phyloP scores from a whole-genome alignment of 2,888 invertebrate species.

The Drosophila anomelani region DNA sequence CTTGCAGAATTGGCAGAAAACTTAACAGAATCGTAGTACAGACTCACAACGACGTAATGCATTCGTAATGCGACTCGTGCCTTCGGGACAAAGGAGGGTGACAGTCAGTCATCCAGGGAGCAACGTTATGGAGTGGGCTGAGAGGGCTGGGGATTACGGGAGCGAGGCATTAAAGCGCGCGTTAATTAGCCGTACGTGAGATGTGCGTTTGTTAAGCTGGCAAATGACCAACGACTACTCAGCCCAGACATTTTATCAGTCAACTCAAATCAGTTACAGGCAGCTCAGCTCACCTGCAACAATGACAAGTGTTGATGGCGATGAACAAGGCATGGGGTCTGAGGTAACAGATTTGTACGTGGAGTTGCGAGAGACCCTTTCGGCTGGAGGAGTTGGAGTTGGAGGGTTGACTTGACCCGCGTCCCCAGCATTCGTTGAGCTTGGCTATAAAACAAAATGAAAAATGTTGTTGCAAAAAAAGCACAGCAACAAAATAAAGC shows the following conservation, averaged over 20 bases:
- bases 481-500: conserved; percentile 33
- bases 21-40: background rate
- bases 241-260: conserved; percentile 68
- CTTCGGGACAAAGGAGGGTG: conserved; percentile 38
- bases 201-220: conserved; percentile 73
- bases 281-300: conserved; percentile 69
- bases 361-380: conserved; percentile 44
- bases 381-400: conserved; percentile 5
- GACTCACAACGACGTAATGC: conserved; percentile 43
- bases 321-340: conserved; percentile 36
- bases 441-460: conserved; percentile 76
- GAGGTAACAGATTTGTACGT: conserved; percentile 33
- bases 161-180: conserved; percentile 61
- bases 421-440: conserved; percentile 47
- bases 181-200: conserved; percentile 78
- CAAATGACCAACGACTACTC: conserved; percentile 53
- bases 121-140: conserved; percentile 33
- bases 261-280: conserved; percentile 66
- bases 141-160: conserved; percentile 47
- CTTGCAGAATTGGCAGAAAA: background rate
- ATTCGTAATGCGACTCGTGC: conserved; percentile 48
- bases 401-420: conserved; percentile 66
- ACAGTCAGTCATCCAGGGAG: conserved; percentile 13
- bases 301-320: conserved; percentile 73
- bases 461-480: conserved; percentile 74